Evolutionary conservation across 2,888 invertebrate genomes (phyloP).

Genomic region (Podotricha telesiphe): DNA sequence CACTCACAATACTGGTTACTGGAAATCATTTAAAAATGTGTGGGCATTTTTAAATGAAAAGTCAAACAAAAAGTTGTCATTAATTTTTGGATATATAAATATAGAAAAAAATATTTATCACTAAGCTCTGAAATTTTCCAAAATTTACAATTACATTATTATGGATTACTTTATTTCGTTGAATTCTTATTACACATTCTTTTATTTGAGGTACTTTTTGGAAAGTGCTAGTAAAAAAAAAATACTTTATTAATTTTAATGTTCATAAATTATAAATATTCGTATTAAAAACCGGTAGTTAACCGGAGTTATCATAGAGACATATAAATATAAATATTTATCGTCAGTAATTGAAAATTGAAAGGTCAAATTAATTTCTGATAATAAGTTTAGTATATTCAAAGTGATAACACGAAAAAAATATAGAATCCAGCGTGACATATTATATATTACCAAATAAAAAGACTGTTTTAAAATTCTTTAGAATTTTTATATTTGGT

Average conservation of each 20-base stretch:
- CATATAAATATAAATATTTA: conserved; percentile 39
- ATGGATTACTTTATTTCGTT: too few species aligned
- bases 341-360: conserved; percentile 39
- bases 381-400: conserved; percentile 34
- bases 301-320: conserved; percentile 38
- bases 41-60: too few species aligned
- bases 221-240: conserved; percentile 6
- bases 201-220: not conserved
- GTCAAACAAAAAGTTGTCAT: too few species aligned
- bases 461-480: too few species aligned
- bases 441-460: not conserved
- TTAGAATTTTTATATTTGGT: too few species aligned
- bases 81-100: too few species aligned
- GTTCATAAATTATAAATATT: not conserved
- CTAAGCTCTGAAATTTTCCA: too few species aligned
- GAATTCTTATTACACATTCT: not conserved
- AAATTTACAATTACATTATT: too few species aligned
- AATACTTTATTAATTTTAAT: not conserved
- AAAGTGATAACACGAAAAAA: conserved; percentile 24
- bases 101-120: too few species aligned
- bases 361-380: conserved; percentile 39
- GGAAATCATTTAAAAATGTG: too few species aligned
- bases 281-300: conserved; percentile 31
- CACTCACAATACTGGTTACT: too few species aligned
- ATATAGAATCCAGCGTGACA: not conserved